phyloP scores from a whole-genome alignment of 2,797 vertebrate species.

The Poecilia picta region DNA sequence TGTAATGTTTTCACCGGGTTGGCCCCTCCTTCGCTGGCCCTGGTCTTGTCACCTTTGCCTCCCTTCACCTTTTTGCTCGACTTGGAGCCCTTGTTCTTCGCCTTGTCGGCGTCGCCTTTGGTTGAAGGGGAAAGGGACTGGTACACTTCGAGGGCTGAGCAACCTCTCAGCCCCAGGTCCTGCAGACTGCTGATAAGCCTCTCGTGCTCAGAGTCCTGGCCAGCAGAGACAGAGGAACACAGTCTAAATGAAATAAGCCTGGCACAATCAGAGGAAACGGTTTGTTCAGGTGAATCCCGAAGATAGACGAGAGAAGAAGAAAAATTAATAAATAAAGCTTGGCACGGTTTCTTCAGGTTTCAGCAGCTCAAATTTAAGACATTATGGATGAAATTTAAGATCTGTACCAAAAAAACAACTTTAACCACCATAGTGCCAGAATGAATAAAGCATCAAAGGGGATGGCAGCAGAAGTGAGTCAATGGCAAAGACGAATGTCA shows the following conservation, averaged over 20 bases:
- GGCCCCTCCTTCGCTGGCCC: conserved; percentile 67
- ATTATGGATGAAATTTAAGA: no score
- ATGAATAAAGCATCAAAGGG: no score
- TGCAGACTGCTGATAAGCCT: conserved; percentile 87
- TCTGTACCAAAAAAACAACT: no score
- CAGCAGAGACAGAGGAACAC: conserved; percentile 23
- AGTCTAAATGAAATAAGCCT: conserved; percentile 18
- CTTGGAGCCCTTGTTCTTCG: conserved; percentile 82
- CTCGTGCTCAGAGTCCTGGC: conserved; percentile 79
- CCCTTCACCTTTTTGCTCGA: conserved; percentile 84
- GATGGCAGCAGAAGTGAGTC: no score
- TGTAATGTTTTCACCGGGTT: conserved; percentile 92
- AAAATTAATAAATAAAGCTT: neutral
- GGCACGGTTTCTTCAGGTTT: no score
- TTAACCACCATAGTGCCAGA: no score
- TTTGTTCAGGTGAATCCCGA: neutral
- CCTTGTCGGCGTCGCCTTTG: conserved; percentile 82
- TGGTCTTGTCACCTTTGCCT: conserved; percentile 64
- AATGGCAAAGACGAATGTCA: no score
- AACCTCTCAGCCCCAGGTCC: conserved; percentile 83
- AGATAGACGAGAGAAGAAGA: neutral
- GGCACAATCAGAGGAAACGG: conserved; percentile 3
- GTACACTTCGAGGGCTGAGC: conserved; percentile 89
- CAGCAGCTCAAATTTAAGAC: no score
- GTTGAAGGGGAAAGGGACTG: conserved; percentile 82